Conservation (phyloP, 1,140 invertebrate genomes). For the Calycopis cecrops region DNA sequence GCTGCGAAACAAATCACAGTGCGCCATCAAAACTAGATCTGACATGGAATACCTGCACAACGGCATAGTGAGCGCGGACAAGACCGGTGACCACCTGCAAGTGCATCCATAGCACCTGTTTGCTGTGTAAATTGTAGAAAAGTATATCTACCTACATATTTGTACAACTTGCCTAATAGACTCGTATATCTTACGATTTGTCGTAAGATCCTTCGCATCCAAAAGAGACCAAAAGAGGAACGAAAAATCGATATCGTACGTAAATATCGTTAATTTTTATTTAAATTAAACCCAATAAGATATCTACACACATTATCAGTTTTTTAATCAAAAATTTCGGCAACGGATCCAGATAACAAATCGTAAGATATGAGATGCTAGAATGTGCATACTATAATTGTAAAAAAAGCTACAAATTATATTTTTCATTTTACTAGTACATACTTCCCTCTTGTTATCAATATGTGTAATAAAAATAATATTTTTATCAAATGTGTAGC, state of each 20-base stretch:
- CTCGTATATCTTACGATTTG: too few relatives aligned
- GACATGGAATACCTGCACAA: slow-evolving; percentile 48
- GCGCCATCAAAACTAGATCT: slow-evolving; percentile 33
- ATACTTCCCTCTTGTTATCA: slow-evolving; percentile 9
- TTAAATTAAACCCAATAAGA: too few relatives aligned
- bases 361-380: not conserved
- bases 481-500: slow-evolving; percentile 1
- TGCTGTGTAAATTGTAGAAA: slow-evolving; percentile 33
- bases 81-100: slow-evolving; percentile 37
- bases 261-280: too few relatives aligned
- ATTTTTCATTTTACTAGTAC: slow-evolving; percentile 8
- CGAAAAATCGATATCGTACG: too few relatives aligned
- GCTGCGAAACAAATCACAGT: slow-evolving; percentile 80
- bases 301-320: too few relatives aligned
- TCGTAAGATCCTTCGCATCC: too few relatives aligned
- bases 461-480: slow-evolving; percentile 8
- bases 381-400: not conserved
- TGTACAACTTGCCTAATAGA: too few relatives aligned
- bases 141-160: not conserved
- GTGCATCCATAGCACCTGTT: slow-evolving; percentile 42
- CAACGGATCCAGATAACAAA: too few relatives aligned
- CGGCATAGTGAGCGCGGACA: slow-evolving; percentile 47
- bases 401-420: not conserved
- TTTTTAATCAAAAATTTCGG: too few relatives aligned
- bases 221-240: too few relatives aligned